Percentiles rank a stretch among this genome's conserved stretches.
Conservation (phyloP, 2,113 vertebrate genomes). For the Osmerus eperlanus region DNA sequence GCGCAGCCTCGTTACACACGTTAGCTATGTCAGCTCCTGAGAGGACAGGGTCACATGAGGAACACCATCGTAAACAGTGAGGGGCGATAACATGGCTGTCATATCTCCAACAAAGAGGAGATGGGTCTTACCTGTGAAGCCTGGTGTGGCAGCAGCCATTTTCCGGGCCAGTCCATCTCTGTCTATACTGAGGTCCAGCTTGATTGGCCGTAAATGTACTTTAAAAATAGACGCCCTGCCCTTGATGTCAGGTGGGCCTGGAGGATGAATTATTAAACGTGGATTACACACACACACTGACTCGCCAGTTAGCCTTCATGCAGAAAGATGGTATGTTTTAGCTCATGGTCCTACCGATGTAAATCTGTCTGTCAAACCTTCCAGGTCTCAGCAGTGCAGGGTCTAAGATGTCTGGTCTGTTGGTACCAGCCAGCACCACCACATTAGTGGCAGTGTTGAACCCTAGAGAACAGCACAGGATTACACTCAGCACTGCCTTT, state of each 20-base stretch:
- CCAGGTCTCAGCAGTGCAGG: slow-evolving; percentile 82
- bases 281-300: neutral
- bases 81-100: neutral
- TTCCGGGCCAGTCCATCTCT: slow-evolving; percentile 78
- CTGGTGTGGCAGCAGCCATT: slow-evolving; percentile 79
- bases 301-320: neutral
- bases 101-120: neutral
- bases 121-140: slow-evolving; percentile 75
- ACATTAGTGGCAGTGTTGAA: slow-evolving; percentile 85
- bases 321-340: neutral
- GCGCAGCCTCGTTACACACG: slow-evolving; percentile 83
- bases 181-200: slow-evolving; percentile 69
- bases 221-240: slow-evolving; percentile 85
- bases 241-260: slow-evolving; percentile 83
- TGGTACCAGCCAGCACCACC: slow-evolving; percentile 83
- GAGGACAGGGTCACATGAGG: neutral
- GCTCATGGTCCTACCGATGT: slow-evolving; percentile 70
- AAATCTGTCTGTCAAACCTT: slow-evolving; percentile 84
- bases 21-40: slow-evolving; percentile 83
- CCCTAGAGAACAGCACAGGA: neutral
- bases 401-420: slow-evolving; percentile 82
- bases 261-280: neutral
- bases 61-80: neutral
- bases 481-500: neutral
- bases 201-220: slow-evolving; percentile 81